These are phyloP conservation scores for Herpailurus yagouaroundi DNA, from an alignment of 2,113 vertebrate genomes.

Conservation along the genomic window DNA sequence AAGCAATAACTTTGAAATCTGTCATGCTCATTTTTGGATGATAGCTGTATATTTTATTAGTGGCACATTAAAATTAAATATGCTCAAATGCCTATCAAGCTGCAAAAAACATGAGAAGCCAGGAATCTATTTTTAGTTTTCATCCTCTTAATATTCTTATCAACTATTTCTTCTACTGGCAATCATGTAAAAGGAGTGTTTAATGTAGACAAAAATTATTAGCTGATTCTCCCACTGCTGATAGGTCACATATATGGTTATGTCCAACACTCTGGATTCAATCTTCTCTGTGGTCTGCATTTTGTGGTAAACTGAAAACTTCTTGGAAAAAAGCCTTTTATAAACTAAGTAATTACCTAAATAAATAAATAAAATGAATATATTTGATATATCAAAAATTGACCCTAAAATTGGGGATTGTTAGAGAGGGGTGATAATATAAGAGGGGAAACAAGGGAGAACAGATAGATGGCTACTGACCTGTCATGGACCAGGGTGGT, in stretches of 20 bases:
- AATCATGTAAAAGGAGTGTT: not conserved
- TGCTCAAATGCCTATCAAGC: not conserved
- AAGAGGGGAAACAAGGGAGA: not conserved
- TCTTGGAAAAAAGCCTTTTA: not conserved
- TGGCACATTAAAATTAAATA: not conserved
- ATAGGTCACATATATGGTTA: not conserved
- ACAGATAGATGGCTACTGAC: not conserved
- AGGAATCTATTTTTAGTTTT: not conserved
- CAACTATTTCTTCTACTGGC: not conserved
- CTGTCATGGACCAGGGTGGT: not conserved
- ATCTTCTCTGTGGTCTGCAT: not conserved
- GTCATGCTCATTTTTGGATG: not conserved
- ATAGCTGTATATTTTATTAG: not conserved
- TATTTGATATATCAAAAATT: not conserved
- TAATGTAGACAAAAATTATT: not conserved
- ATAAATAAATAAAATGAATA: not conserved
- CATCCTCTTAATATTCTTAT: not conserved
- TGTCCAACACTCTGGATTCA: not conserved
- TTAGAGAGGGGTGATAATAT: not conserved
- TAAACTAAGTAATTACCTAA: not conserved
- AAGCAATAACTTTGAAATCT: not conserved
- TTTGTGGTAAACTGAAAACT: not conserved
- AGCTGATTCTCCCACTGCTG: not conserved
- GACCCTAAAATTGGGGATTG: not conserved
- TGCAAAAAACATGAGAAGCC: not conserved